A percentile compares a stretch with the other conserved stretches of the same genome.
Conservation (phyloP, 2,797 vertebrate genomes). For the Platalea minor region DNA sequence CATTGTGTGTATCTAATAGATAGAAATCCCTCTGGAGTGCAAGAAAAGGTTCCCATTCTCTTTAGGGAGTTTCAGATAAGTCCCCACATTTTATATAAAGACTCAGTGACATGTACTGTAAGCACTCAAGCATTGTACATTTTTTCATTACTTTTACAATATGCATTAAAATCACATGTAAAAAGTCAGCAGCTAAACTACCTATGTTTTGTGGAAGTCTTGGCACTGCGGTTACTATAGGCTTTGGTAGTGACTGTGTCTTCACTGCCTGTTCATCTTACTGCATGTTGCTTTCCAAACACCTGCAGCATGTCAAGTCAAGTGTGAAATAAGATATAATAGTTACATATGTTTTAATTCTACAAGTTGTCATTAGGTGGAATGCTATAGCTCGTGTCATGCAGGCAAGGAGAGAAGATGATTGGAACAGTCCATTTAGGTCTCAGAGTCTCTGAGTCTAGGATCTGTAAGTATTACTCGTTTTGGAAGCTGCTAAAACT, state of each 20-base stretch:
- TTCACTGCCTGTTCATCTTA: background rate
- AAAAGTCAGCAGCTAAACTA: background rate
- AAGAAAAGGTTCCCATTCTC: background rate
- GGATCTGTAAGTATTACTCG: background rate
- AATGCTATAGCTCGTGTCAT: background rate
- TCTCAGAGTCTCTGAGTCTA: background rate
- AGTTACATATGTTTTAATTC: background rate
- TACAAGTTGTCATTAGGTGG: background rate
- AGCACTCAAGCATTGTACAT: background rate
- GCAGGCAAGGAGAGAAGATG: background rate
- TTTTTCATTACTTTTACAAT: background rate
- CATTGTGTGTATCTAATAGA: background rate
- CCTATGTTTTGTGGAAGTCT: background rate
- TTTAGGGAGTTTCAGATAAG: background rate
- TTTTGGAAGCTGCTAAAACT: background rate
- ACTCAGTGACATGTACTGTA: background rate
- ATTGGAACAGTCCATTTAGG: background rate
- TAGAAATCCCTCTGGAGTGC: background rate
- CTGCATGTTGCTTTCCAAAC: background rate
- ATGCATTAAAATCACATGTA: background rate
- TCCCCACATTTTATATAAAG: background rate
- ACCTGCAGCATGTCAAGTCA: background rate
- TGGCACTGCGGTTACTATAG: background rate
- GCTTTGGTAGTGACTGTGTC: background rate
- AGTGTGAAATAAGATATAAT: background rate